These are phyloP conservation scores for Perognathus longimembris DNA, from an alignment of 2,113 vertebrate genomes.

Conservation along the genomic window DNA sequence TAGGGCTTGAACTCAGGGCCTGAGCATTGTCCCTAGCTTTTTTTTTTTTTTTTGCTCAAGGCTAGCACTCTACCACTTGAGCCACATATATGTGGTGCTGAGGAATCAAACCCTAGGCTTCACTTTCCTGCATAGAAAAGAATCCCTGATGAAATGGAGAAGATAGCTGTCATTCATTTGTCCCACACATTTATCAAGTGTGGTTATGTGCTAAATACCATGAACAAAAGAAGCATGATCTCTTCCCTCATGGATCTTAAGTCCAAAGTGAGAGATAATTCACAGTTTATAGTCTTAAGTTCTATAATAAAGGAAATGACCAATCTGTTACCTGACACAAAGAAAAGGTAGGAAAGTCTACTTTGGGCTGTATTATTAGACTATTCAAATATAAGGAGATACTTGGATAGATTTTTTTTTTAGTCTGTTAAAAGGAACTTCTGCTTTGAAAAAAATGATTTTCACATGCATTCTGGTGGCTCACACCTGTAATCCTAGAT, in stretches of 20 bases:
- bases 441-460: neutral
- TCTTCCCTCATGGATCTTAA: neutral
- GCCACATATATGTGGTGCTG: too few relatives aligned
- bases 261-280: constrained; percentile 29
- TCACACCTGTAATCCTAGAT: too few relatives aligned
- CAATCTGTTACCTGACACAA: neutral
- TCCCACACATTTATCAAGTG: neutral
- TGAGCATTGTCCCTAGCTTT: too few relatives aligned
- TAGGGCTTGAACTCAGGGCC: too few relatives aligned
- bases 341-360: neutral
- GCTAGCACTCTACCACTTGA: too few relatives aligned
- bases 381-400: constrained; percentile 7
- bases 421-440: neutral
- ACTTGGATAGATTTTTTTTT: neutral
- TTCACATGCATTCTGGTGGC: too few relatives aligned
- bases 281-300: neutral
- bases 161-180: constrained; percentile 15
- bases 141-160: constrained; percentile 17
- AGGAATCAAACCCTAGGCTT: too few relatives aligned
- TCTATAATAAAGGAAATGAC: neutral
- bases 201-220: neutral
- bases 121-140: constrained; percentile 31
- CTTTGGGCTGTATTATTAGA: constrained; percentile 36
- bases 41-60: too few relatives aligned
- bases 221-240: neutral